Percentiles rank a stretch among this genome's conserved stretches.
Evolutionary conservation across 2,888 invertebrate species (phyloP).

Genomic region (Epinotia bilunana): DNA sequence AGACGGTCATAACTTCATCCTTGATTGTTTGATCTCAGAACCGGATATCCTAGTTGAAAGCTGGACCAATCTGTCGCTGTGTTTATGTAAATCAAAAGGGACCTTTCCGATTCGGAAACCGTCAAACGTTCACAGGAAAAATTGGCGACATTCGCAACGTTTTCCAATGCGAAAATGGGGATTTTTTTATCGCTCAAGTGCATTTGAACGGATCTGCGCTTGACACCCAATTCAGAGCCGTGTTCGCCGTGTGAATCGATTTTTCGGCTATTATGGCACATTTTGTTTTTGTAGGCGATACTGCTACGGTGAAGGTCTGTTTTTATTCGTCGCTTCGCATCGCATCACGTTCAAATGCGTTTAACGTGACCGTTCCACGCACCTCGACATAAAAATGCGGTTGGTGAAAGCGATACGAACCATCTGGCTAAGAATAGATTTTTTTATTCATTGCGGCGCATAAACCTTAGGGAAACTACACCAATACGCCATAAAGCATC

Average conservation of each 20-base stretch:
- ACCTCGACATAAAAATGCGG: too few species aligned
- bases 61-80: constrained; percentile 42
- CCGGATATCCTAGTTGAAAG: constrained; percentile 42
- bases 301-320: constrained; percentile 1
- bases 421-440: too few species aligned
- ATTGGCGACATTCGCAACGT: constrained; percentile 35
- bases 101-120: constrained; percentile 42
- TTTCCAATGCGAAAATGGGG: constrained; percentile 38
- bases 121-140: constrained; percentile 38
- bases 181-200: constrained; percentile 46
- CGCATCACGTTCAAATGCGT: too few species aligned
- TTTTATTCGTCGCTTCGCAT: too few species aligned
- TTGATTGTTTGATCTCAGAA: constrained; percentile 34
- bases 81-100: constrained; percentile 45
- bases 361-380: too few species aligned
- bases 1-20: constrained; percentile 34
- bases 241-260: constrained; percentile 40
- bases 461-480: too few species aligned
- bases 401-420: too few species aligned
- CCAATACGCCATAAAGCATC: not conserved
- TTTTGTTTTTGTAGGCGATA: constrained; percentile 32
- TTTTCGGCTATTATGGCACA: constrained; percentile 22
- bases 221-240: constrained; percentile 46
- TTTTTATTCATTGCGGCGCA: too few species aligned
- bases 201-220: constrained; percentile 46